phyloP scores from a whole-genome alignment of 1,140 invertebrate species.

The Drosophila tropicalis region DNA sequence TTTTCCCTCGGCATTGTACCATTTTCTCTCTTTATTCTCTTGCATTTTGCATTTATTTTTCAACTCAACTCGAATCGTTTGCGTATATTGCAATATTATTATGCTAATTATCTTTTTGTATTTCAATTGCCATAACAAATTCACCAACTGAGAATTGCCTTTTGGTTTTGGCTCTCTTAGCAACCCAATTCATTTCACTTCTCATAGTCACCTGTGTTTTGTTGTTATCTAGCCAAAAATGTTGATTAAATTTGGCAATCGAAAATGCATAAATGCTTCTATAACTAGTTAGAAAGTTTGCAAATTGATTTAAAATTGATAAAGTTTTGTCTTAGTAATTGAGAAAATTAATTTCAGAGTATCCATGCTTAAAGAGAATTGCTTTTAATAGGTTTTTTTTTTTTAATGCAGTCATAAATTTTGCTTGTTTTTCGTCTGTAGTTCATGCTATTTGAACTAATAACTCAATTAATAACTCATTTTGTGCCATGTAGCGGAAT shows the following conservation, averaged over 20 bases:
- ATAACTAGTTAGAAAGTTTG: not conserved
- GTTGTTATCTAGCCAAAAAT: not conserved
- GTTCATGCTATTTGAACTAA: slow-evolving; percentile 53
- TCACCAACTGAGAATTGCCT: slow-evolving; percentile 25
- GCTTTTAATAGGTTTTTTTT: not conserved
- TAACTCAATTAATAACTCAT: slow-evolving; percentile 79
- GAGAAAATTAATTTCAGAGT: too few species aligned
- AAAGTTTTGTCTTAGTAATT: too few species aligned
- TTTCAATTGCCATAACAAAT: slow-evolving; percentile 64
- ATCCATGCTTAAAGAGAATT: too few species aligned
- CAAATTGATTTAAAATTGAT: not conserved
- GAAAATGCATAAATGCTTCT: not conserved
- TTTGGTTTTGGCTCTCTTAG: not conserved
- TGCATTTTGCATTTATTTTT: slow-evolving; percentile 66
- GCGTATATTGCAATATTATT: slow-evolving; percentile 57
- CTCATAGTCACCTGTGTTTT: not conserved
- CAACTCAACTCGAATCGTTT: slow-evolving; percentile 18
- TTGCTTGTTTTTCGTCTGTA: not conserved
- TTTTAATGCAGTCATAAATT: not conserved
- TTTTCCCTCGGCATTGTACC: slow-evolving; percentile 42
- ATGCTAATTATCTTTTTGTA: slow-evolving; percentile 73
- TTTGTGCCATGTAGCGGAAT: slow-evolving; percentile 26
- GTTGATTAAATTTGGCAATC: not conserved
- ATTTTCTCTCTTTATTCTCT: slow-evolving; percentile 44
- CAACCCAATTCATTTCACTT: too few species aligned